These are phyloP conservation scores for Platycercus adscitus DNA, from an alignment of 2,113 vertebrate genomes.

Conservation along the genomic window DNA sequence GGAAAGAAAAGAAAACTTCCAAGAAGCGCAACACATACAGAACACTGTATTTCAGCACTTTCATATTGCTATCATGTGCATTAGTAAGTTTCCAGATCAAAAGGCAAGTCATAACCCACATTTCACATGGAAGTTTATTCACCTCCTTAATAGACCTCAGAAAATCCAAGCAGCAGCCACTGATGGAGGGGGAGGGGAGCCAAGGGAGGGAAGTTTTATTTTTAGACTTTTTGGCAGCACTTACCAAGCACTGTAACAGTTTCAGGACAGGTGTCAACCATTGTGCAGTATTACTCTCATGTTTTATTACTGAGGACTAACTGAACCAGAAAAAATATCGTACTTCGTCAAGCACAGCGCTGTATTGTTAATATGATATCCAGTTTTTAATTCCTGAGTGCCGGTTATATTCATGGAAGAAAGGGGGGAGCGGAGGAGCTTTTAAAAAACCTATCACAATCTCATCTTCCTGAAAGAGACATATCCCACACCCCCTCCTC, in stretches of 20 bases:
- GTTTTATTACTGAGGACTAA: constrained; percentile 55
- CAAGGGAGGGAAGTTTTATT: constrained; percentile 20
- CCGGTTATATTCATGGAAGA: not conserved
- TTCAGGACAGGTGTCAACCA: constrained; percentile 53
- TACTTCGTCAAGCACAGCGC: not conserved
- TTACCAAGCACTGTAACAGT: constrained; percentile 43
- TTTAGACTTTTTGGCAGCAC: constrained; percentile 63
- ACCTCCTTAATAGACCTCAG: constrained; percentile 21
- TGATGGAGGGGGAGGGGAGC: constrained; percentile 4
- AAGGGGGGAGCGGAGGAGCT: not conserved
- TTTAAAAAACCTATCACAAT: not conserved
- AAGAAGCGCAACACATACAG: not conserved
- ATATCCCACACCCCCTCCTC: not conserved
- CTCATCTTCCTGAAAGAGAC: not conserved
- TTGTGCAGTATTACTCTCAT: constrained; percentile 40
- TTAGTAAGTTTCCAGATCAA: constrained; percentile 30
- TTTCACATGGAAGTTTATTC: constrained; percentile 36
- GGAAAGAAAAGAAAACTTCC: not conserved
- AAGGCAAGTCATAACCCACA: constrained; percentile 44
- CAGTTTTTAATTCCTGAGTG: not conserved
- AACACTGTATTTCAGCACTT: not conserved
- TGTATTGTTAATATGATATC: not conserved
- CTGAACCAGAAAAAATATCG: constrained; percentile 29
- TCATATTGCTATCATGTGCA: not conserved
- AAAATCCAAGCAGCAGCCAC: constrained; percentile 42